phyloP scores from a whole-genome alignment of 2,888 invertebrate species.

The Apodemia zela region DNA sequence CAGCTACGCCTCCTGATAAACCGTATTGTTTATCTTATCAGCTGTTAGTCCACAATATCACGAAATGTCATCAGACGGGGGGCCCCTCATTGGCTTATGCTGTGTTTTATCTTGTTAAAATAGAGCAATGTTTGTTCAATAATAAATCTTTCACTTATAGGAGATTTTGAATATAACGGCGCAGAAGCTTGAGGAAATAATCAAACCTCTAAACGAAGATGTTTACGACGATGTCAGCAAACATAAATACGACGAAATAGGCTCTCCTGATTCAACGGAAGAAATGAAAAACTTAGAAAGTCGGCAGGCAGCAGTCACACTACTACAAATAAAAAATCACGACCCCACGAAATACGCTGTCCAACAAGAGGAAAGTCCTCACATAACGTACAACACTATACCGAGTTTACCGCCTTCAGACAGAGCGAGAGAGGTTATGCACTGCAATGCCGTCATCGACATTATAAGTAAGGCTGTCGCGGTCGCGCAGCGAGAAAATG shows the following conservation, averaged over 20 bases:
- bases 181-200: slow-evolving; percentile 79
- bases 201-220: slow-evolving; percentile 66
- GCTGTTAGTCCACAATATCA: slow-evolving; percentile 59
- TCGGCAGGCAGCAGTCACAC: slow-evolving; percentile 73
- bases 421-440: slow-evolving; percentile 74
- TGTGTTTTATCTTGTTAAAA: slow-evolving; percentile 61
- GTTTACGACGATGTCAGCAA: slow-evolving; percentile 54
- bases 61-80: slow-evolving; percentile 47
- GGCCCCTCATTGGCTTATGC: slow-evolving; percentile 64
- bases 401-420: slow-evolving; percentile 79
- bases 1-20: slow-evolving; percentile 55
- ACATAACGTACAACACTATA: slow-evolving; percentile 81
- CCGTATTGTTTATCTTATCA: slow-evolving; percentile 65
- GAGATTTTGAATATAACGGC: slow-evolving; percentile 81
- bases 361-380: slow-evolving; percentile 71
- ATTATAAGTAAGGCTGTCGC: slow-evolving; percentile 76
- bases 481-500: slow-evolving; percentile 73
- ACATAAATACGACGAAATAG: slow-evolving; percentile 65
- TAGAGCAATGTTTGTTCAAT: slow-evolving; percentile 50
- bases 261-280: slow-evolving; percentile 74
- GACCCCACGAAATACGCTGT: slow-evolving; percentile 71
- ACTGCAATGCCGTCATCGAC: slow-evolving; percentile 76
- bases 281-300: slow-evolving; percentile 78
- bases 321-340: slow-evolving; percentile 75
- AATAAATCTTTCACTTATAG: slow-evolving; percentile 67